A percentile compares a stretch with the other conserved stretches of the same genome.
phyloP scores from a whole-genome alignment of 1,140 invertebrate genomes.

The Drosophila kepulauana region DNA sequence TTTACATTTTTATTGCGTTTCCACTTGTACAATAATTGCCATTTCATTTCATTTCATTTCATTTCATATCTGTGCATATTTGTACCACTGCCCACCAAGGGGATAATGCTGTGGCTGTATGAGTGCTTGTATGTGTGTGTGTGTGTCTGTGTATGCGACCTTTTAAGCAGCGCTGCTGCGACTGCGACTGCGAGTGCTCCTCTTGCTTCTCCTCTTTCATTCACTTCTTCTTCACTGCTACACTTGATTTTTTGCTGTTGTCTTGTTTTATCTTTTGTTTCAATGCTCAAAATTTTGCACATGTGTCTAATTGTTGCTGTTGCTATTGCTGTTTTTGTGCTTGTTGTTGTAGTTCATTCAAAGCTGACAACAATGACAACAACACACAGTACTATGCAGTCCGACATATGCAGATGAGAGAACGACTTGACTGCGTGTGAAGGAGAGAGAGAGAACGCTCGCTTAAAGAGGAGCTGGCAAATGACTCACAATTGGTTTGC shows the following conservation, averaged over 20 bases:
- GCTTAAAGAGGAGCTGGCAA: constrained; percentile 53
- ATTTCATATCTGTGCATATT: constrained; percentile 58
- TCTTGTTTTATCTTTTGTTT: constrained; percentile 75
- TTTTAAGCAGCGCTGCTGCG: constrained; percentile 2
- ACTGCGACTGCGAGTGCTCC: background rate
- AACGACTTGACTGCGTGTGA: background rate
- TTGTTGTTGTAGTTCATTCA: constrained; percentile 60
- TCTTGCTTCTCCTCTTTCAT: constrained; percentile 15
- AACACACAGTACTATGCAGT: constrained; percentile 13
- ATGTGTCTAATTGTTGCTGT: constrained; percentile 66
- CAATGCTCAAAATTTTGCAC: constrained; percentile 81
- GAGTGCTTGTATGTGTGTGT: constrained; percentile 7
- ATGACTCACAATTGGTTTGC: constrained; percentile 76
- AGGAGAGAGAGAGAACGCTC: background rate
- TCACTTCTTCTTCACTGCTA: constrained; percentile 44
- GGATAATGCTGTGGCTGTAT: constrained; percentile 44
- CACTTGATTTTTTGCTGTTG: constrained; percentile 57
- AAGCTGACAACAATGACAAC: constrained; percentile 51
- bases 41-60: constrained; percentile 54
- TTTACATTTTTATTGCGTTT: constrained; percentile 63
- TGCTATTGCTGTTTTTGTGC: constrained; percentile 43
- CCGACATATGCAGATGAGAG: constrained; percentile 53
- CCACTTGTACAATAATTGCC: constrained; percentile 53
- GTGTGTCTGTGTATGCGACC: constrained; percentile 2
- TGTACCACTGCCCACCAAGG: constrained; percentile 53